phyloP scores from a whole-genome alignment of 2,888 invertebrate species.

The Sussaba pulchella region DNA sequence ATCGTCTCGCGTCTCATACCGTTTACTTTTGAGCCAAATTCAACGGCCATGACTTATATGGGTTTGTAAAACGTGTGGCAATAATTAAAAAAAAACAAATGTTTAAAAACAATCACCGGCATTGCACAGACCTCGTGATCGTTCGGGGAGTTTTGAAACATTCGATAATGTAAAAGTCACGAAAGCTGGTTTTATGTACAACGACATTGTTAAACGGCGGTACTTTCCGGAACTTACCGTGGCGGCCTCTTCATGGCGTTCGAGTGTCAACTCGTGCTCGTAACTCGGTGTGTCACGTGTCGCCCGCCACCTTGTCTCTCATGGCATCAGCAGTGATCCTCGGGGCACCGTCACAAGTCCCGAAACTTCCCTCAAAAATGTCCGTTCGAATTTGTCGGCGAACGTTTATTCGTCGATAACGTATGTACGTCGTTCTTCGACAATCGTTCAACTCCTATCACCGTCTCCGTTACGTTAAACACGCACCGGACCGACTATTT shows the following conservation, averaged over 20 bases:
- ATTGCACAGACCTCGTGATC: background rate
- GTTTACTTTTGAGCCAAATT: too few species aligned
- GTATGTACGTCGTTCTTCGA: background rate
- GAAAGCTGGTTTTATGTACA: background rate
- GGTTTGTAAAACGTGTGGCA: too few species aligned
- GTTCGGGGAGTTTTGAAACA: too few species aligned
- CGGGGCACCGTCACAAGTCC: constrained; percentile 35
- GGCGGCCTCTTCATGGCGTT: constrained; percentile 81
- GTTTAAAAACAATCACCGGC: background rate
- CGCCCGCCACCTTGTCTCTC: constrained; percentile 74
- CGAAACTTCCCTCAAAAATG: constrained; percentile 6
- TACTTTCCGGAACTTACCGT: constrained; percentile 74
- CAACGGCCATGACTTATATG: too few species aligned
- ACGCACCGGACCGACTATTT: constrained; percentile 24
- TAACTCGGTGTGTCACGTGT: constrained; percentile 78
- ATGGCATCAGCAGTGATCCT: constrained; percentile 72
- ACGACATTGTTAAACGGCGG: constrained; percentile 35
- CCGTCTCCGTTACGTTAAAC: constrained; percentile 26
- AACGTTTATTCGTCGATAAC: background rate
- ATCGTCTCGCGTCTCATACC: too few species aligned
- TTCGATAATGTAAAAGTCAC: too few species aligned
- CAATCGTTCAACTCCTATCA: constrained; percentile 11
- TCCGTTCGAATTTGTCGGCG: background rate
- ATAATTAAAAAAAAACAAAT: too few species aligned
- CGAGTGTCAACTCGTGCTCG: constrained; percentile 70